These are phyloP conservation scores for Diachrysia chrysitis DNA, from an alignment of 2,888 invertebrate genomes.

Conservation along the genomic window DNA sequence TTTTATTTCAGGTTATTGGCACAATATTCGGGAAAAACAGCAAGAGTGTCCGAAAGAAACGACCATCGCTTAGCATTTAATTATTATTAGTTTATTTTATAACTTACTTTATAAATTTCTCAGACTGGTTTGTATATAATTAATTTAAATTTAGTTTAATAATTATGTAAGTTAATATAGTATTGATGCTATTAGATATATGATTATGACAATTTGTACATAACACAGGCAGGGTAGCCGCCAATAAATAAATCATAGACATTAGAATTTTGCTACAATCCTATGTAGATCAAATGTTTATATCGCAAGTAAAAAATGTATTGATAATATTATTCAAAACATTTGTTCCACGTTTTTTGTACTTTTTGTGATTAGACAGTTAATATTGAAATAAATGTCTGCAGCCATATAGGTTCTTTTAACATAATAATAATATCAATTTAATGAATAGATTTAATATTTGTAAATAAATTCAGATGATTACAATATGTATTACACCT, in stretches of 20 bases:
- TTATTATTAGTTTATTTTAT: constrained; percentile 60
- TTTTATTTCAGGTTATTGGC: constrained; percentile 89
- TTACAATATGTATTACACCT: constrained; percentile 65
- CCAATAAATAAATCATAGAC: constrained; percentile 20
- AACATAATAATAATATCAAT: constrained; percentile 27
- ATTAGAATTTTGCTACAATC: neutral
- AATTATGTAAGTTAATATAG: constrained; percentile 26
- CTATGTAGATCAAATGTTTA: neutral
- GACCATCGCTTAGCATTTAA: constrained; percentile 93
- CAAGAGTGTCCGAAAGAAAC: constrained; percentile 93
- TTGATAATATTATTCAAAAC: neutral
- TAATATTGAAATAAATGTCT: constrained; percentile 21
- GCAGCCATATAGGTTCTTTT: constrained; percentile 32
- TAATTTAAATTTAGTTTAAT: constrained; percentile 56
- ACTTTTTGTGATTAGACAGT: constrained; percentile 8
- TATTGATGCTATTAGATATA: constrained; percentile 28
- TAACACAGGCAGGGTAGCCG: constrained; percentile 19
- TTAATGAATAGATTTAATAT: constrained; percentile 52
- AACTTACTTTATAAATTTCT: constrained; percentile 66
- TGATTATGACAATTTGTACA: constrained; percentile 29
- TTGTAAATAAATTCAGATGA: constrained; percentile 54
- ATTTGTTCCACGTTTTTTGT: neutral
- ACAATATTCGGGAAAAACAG: constrained; percentile 94
- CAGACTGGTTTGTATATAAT: constrained; percentile 80
- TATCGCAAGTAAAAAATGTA: neutral